Evolutionary conservation across 1,140 invertebrate genomes (phyloP), one percentile per base, ranked within the genome.

Genomic region (Andrena cerasifolii): DNA sequence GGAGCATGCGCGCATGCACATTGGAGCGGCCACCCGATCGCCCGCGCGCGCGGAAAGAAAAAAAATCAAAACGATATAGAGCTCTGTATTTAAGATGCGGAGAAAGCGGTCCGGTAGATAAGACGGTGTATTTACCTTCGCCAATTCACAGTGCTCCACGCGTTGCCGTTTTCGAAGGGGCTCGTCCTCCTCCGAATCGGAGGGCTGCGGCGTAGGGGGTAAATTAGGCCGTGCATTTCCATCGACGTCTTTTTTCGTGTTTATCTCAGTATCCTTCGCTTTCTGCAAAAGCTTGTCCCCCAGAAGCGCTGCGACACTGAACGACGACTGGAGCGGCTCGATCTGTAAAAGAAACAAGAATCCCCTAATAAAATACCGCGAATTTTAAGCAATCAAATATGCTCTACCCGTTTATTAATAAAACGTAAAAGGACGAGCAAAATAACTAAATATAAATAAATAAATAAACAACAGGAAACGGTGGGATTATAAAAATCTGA

Each of bases 131-230:
- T 83, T 90, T 86, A 93, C 92, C 89, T 92, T 92, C 21, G 88
- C 88, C 24, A 92, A 78, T 66, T 92, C 89, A 49, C 89, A 90
- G 54, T 89, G 83, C 36, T 90, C 83, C 63, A 87, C 36, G 47
- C 86, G 86, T 76, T 85, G 71, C 43, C 85, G 84, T 83, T 93
- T 91, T 36, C 82, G 83, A 2, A 88, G 84, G 10, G 89, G 90
- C 70, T 93, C 93, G 72, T 94, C 93, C 58, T 93, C 91, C 80
- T 94, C 93, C 0, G 92, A 93, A 59, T 94, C 93, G 0, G 93
- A 93, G 0, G 93, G 92, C 66, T 93, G 93, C 0, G 93, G 93
- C 18, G 93, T 93, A 6, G 89, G 91, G 4, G 93, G 93, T n/a
- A 93, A 79, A 70, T 78, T 77, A 12, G 82, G 84, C 16, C 72